Evolutionary conservation across 2,888 invertebrate species (phyloP).

Genomic region (Diaprepes abbreviatus): DNA sequence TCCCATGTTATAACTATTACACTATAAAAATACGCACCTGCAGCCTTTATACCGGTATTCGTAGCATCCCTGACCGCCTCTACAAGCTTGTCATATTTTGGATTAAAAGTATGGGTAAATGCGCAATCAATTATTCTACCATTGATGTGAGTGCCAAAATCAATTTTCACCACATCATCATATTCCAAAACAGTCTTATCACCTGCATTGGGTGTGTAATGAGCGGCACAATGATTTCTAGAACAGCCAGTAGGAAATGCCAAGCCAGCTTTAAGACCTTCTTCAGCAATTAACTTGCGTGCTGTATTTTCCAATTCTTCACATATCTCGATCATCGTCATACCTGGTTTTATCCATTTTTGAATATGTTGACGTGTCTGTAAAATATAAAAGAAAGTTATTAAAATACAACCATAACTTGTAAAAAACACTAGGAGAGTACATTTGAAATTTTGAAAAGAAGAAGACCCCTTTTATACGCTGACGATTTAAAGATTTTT

Average conservation of each 20-base stretch:
- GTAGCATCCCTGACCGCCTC: conserved; percentile 98
- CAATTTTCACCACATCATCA: conserved; percentile 99
- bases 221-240: conserved; percentile 99
- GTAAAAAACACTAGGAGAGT: too few species aligned
- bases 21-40: conserved; percentile 60
- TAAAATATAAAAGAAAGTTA: conserved; percentile 31
- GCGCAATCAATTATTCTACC: conserved; percentile 99
- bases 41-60: conserved; percentile 92
- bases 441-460: too few species aligned
- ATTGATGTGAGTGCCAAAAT: conserved; percentile 98
- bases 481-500: too few species aligned
- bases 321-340: conserved; percentile 99
- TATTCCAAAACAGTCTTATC: conserved; percentile 94
- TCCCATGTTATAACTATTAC: too few species aligned
- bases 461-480: too few species aligned
- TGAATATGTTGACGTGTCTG: conserved; percentile 92
- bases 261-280: conserved; percentile 93
- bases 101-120: conserved; percentile 96
- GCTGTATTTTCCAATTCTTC: conserved; percentile 95
- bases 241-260: conserved; percentile 89
- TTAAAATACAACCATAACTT: too few species aligned
- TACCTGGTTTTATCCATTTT: conserved; percentile 96
- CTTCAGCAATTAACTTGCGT: conserved; percentile 92
- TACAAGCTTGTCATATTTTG: conserved; percentile 93
- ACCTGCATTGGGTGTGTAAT: conserved; percentile 98